Evolutionary conservation across 1,140 invertebrate genomes (phyloP), one percentile per base, ranked within the genome.

Genomic region (Carposina sasakii): DNA sequence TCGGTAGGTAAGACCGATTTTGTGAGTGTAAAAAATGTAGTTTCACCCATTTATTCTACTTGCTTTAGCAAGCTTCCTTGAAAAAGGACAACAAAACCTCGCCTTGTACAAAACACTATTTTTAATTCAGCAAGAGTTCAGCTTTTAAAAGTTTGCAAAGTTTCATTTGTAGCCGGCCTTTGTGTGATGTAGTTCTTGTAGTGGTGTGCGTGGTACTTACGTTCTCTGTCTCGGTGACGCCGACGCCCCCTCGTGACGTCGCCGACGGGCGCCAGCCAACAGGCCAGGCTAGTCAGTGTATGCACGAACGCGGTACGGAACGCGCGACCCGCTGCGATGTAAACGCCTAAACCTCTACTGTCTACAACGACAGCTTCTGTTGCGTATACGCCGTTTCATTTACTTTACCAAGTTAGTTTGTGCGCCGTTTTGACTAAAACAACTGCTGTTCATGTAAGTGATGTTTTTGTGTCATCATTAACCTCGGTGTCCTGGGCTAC

Each of bases 241-340:
- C 58, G 60, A 71, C 74, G 74, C 71, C 72, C 75, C 64, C 63
- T 58, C 51, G 64, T 64, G 72, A 74, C 61, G 65, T 56, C 43
- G 59, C 41, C 52, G 16, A 23, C 26, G 20, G 43, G 30, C 40
- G 33, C 26, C 47, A 20, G 21, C 37, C 22, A 42, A 17, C 26
- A 21, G 26, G 47, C 41, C 43, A 50, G 33, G 37, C 47, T 21
- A 65, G 63, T 60, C 67, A 77, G 76, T 81, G 73, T 71, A 54
- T 72, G 67, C 71, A 67, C 75, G 59, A 67, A 63, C 70, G 73
- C 73, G 71, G 71, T 71, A 71, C 71, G 64, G 67, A 71, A 71
- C 71, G 76, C 76, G 69, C 67, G 69, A 68, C 41, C 74, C 76
- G 79, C 48, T 83, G 79, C 76, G 71, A 83, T 83, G 79, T 83